Percentiles rank a stretch among this genome's conserved stretches.
Evolutionary conservation across 2,113 vertebrate species (phyloP).

Genomic region (Actinemys pallida): DNA sequence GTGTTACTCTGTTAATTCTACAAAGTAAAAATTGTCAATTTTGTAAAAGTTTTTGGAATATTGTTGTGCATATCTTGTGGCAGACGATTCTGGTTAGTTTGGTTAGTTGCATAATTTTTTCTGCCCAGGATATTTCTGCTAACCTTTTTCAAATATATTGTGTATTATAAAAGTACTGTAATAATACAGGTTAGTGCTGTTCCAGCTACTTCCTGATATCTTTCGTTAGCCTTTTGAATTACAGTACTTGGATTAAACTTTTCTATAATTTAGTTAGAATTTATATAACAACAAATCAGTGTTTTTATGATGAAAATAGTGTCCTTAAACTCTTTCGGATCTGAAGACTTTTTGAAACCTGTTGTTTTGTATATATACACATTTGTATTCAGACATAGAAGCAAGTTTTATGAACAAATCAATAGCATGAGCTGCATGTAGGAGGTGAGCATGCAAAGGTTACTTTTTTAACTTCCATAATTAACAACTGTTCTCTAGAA

Average conservation of each 20-base stretch:
- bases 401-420: not conserved
- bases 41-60: constrained; percentile 29
- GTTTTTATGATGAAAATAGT: not conserved
- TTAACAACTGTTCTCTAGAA: not conserved
- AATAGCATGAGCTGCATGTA: not conserved
- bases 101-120: not conserved
- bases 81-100: constrained; percentile 17
- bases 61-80: constrained; percentile 9
- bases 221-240: not conserved
- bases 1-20: not conserved
- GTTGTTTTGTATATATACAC: not conserved
- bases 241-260: not conserved
- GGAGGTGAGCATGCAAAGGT: not conserved
- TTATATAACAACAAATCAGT: not conserved
- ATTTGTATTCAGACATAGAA: not conserved
- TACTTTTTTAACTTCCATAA: not conserved
- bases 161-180: not conserved
- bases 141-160: not conserved
- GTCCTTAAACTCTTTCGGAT: not conserved
- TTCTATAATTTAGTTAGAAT: not conserved
- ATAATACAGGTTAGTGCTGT: not conserved
- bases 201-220: not conserved
- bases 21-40: not conserved
- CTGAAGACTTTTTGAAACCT: not conserved
- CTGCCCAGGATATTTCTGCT: not conserved